Percentiles rank a stretch among this genome's conserved stretches.
phyloP scores from a whole-genome alignment of 2,888 invertebrate genomes.

The Acronicta psi region DNA sequence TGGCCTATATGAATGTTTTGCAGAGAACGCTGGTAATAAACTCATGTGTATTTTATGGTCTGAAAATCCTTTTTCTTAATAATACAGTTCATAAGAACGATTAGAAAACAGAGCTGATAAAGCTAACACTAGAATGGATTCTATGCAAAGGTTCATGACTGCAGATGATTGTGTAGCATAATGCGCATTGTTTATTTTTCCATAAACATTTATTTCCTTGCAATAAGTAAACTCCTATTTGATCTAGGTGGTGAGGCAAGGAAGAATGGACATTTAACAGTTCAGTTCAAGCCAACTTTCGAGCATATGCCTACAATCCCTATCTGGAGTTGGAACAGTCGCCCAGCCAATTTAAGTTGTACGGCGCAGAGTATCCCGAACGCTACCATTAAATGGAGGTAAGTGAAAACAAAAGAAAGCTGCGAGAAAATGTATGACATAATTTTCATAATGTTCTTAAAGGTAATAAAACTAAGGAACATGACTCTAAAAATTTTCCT shows the following conservation, averaged over 20 bases:
- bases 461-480: not conserved
- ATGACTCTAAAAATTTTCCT: not conserved
- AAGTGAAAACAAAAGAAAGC: conserved; percentile 38
- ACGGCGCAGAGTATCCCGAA: conserved; percentile 96
- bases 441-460: conserved; percentile 3
- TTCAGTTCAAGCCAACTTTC: conserved; percentile 95
- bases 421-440: conserved; percentile 13
- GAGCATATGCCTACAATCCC: conserved; percentile 92
- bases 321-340: conserved; percentile 95
- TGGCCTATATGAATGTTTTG: conserved; percentile 96
- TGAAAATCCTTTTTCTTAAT: too few species aligned
- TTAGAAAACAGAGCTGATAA: too few species aligned
- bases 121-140: too few species aligned
- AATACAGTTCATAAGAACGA: too few species aligned
- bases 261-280: conserved; percentile 94
- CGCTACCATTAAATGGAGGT: conserved; percentile 96
- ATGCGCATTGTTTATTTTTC: not conserved
- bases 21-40: conserved; percentile 91
- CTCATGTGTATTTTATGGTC: too few species aligned
- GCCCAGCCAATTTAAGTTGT: conserved; percentile 95
- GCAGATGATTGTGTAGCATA: too few species aligned
- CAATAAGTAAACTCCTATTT: not conserved
- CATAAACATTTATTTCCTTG: not conserved
- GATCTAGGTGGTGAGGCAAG: conserved; percentile 90
- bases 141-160: too few species aligned